Percentiles rank a stretch among this genome's conserved stretches.
phyloP scores from a whole-genome alignment of 2,797 vertebrate genomes.

The Tokudaia tokunoshimensis region DNA sequence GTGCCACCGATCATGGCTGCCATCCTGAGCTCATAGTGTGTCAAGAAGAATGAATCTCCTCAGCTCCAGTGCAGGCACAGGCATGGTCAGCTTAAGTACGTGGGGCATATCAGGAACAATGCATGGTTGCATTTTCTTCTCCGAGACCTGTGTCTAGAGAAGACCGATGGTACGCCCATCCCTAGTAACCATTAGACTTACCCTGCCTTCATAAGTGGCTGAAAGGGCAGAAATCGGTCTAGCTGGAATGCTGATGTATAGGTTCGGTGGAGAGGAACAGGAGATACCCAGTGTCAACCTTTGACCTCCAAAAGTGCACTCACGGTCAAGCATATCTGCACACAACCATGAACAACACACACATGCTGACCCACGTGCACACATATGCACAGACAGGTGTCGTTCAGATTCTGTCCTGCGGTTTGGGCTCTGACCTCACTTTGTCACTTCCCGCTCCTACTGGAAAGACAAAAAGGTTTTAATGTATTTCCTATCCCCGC shows the following conservation, averaged over 20 bases:
- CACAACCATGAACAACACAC: background rate
- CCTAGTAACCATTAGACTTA: background rate
- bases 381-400: background rate
- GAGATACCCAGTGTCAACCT: background rate
- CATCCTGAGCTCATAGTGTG: background rate
- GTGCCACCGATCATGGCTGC: background rate
- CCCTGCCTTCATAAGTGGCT: background rate
- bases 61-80: background rate
- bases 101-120: too few species aligned
- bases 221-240: too few species aligned
- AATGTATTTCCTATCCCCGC: background rate
- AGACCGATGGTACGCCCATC: background rate
- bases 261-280: background rate
- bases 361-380: rapidly evolving
- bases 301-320: background rate
- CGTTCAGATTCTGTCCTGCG: background rate
- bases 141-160: background rate
- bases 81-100: background rate
- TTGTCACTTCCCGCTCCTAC: background rate
- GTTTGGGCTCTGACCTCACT: background rate
- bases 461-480: background rate
- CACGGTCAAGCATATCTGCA: background rate
- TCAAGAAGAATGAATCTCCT: background rate
- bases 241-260: background rate
- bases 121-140: background rate